phyloP scores from a whole-genome alignment of 2,113 vertebrate species.

The Centropus bengalensis region DNA sequence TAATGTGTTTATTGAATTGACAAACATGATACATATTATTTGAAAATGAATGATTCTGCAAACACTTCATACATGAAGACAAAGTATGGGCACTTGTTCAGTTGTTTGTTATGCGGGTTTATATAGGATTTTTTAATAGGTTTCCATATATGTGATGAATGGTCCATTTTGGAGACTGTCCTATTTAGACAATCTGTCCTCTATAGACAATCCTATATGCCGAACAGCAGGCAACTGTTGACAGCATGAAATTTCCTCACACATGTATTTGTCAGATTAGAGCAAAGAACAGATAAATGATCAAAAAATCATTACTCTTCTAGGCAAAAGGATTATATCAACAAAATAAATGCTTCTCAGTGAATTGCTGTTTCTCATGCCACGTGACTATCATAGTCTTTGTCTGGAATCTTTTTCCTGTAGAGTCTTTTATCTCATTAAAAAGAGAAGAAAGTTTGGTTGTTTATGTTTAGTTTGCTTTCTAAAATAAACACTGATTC shows the following conservation, averaged over 20 bases:
- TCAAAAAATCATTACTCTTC: background rate
- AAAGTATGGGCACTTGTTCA: background rate
- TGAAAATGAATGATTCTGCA: background rate
- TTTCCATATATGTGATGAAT: background rate
- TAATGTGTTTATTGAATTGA: background rate
- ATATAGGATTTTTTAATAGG: background rate
- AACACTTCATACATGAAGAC: background rate
- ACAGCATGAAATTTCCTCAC: background rate
- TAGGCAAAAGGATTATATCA: background rate
- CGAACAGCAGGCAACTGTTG: background rate
- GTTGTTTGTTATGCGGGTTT: background rate
- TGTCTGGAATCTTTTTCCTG: background rate
- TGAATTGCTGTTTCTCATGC: background rate
- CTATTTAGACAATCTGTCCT: background rate
- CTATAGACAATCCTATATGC: background rate
- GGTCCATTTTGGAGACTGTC: background rate
- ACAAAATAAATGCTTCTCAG: background rate
- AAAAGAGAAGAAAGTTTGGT: background rate
- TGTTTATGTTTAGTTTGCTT: background rate
- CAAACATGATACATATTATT: background rate
- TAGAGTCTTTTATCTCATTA: background rate
- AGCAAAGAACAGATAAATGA: background rate
- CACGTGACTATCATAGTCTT: background rate
- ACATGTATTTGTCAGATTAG: background rate
- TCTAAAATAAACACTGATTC: background rate